Percentiles rank a stretch among this genome's conserved stretches.
These are phyloP conservation scores for Polyommatus iphigenia DNA, from an alignment of 2,888 invertebrate genomes.

Conservation along the genomic window DNA sequence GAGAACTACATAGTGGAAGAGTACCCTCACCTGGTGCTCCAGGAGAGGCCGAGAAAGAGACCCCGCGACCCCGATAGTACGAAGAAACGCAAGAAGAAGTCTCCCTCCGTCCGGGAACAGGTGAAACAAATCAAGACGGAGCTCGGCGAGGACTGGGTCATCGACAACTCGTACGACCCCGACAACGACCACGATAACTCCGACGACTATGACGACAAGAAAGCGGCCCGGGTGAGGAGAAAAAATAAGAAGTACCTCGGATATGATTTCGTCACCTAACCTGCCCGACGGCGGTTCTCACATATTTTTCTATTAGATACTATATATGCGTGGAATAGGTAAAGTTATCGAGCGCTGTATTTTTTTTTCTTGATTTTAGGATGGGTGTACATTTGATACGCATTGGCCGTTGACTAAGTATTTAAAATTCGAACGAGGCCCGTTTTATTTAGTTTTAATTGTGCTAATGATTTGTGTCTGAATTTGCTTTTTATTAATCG, in stretches of 20 bases:
- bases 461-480: constrained; percentile 19
- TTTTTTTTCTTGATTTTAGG: constrained; percentile 23
- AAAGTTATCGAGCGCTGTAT: constrained; percentile 21
- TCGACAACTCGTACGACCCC: constrained; percentile 65
- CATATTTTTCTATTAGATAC: constrained; percentile 33
- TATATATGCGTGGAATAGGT: constrained; percentile 34
- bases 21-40: constrained; percentile 64
- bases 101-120: constrained; percentile 45
- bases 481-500: constrained; percentile 5
- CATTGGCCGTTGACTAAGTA: constrained; percentile 20
- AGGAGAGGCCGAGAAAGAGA: constrained; percentile 61
- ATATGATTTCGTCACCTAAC: constrained; percentile 69
- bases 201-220: constrained; percentile 65
- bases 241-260: constrained; percentile 76
- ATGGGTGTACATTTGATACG: constrained; percentile 23
- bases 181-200: constrained; percentile 60
- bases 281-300: constrained; percentile 4
- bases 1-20: constrained; percentile 70
- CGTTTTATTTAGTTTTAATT: constrained; percentile 8
- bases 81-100: constrained; percentile 49
- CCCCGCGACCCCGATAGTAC: constrained; percentile 49
- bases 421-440: constrained; percentile 8
- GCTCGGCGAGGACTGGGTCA: constrained; percentile 62
- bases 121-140: constrained; percentile 51
- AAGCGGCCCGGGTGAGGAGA: constrained; percentile 64